Base-by-base conservation (phyloP, 2,888 invertebrate genomes). In the Loripinus fragilis region DNA sequence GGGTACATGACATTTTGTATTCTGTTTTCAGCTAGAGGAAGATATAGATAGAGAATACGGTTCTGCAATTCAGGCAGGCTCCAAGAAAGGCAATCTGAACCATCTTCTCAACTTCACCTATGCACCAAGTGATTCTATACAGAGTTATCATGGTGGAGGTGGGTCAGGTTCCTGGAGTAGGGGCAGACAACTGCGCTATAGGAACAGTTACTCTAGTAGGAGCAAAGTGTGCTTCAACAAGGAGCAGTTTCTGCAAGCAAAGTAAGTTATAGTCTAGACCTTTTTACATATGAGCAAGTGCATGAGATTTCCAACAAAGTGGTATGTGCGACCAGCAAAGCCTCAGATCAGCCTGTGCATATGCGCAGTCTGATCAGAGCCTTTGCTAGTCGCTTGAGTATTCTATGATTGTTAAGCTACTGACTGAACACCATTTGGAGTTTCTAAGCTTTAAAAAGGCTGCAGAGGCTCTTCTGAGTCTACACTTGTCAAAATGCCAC, bases 21-120 rank as follows among this genome's bases (percentile, higher is more conserved):
- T 45, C 45, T 45, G 45, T 25, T 85, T 83, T 12, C 83, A 91
- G 91, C 82, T 91, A 89, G 88, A 82, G 68, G 88, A 89, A 45
- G 75, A 71, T 10, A 81, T 83, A 42, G 73, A 74, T 23, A 82
- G 77, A 23, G 97, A 97, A 95, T 94, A 96, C 94, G 97, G 97
- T 95, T 97, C 97, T 93, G 96, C 97, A 90, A 96, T 96, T 95
- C 82, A 81, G 30, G 95, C 95, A 94, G 97, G 97, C 95, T 96
- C 97, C 94, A 90, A 90, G 73, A 91, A 91, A 95, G 97, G 97
- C 95, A 98, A 97, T 94, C 95, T 97, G 94, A 98, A 97, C 94
- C 97, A 98, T 95, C 95, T 98, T 95, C 95, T 98, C 91, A 98
- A 98, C 95, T 98, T 98, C 94, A 96, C 96, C 94, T 97, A 97